Conservation (phyloP, 2,888 invertebrate genomes). For the Osmoderma eremita region DNA sequence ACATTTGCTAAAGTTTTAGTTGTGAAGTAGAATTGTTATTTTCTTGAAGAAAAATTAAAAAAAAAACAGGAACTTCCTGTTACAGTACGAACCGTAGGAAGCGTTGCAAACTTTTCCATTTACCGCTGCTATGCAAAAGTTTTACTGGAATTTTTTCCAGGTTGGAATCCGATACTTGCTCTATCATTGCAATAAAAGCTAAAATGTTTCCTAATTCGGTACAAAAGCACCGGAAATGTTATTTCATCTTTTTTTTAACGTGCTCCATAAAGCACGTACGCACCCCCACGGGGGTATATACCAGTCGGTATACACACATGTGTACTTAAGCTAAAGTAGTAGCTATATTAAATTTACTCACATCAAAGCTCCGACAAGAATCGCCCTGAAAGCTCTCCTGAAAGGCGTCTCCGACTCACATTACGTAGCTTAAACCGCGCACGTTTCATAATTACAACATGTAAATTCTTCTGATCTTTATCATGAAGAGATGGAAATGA, state of each 20-base stretch:
- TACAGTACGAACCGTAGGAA: too few relatives aligned
- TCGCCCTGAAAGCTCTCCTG: slow-evolving; percentile 56
- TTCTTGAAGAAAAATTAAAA: too few relatives aligned
- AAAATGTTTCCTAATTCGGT: slow-evolving; percentile 9
- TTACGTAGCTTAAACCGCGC: slow-evolving; percentile 57
- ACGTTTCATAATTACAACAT: slow-evolving; percentile 58
- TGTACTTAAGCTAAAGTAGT: slow-evolving; percentile 54
- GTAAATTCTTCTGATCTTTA: slow-evolving; percentile 61
- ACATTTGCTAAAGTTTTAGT: too few relatives aligned
- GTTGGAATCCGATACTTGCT: not conserved
- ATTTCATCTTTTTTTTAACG: slow-evolving; percentile 28
- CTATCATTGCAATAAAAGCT: slow-evolving; percentile 1
- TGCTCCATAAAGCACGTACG: slow-evolving; percentile 1
- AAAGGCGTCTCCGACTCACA: slow-evolving; percentile 56
- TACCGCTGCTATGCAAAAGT: too few relatives aligned
- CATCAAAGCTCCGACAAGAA: slow-evolving; percentile 58
- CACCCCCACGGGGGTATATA: not conserved
- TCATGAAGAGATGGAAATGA: slow-evolving; percentile 55
- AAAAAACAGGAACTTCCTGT: too few relatives aligned
- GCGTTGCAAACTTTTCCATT: too few relatives aligned
- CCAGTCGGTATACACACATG: slow-evolving; percentile 43
- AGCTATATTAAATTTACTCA: slow-evolving; percentile 59
- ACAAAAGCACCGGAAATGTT: slow-evolving; percentile 22
- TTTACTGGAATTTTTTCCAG: too few relatives aligned
- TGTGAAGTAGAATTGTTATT: too few relatives aligned